A percentile compares a stretch with the other conserved stretches of the same genome.
phyloP scores from a whole-genome alignment of 2,797 vertebrate genomes.

The Lophura swinhoii region DNA sequence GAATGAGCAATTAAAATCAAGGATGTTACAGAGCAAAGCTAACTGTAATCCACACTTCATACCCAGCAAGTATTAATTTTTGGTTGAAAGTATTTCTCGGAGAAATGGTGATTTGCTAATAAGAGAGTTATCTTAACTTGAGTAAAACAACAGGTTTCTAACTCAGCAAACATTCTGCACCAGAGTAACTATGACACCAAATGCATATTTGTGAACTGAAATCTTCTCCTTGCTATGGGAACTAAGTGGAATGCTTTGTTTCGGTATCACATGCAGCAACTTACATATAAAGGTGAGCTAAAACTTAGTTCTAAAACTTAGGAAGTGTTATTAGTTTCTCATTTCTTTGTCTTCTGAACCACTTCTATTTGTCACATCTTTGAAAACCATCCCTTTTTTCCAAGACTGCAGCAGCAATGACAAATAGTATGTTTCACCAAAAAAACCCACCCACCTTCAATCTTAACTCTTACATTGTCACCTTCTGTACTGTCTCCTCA shows the following conservation, averaged over 20 bases:
- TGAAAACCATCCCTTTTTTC: not conserved
- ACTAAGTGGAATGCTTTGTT: not conserved
- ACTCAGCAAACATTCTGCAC: rapidly evolving
- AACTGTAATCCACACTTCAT: not conserved
- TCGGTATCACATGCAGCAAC: not conserved
- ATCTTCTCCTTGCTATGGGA: not conserved
- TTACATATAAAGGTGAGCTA: not conserved
- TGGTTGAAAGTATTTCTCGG: not conserved
- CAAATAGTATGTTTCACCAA: not conserved
- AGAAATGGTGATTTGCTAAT: not conserved
- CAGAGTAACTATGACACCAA: not conserved
- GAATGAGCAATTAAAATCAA: not conserved
- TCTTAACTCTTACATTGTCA: not conserved
- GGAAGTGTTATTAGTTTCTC: not conserved
- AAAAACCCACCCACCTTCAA: not conserved
- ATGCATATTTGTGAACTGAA: not conserved
- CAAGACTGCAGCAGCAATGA: rapidly evolving
- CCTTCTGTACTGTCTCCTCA: not conserved
- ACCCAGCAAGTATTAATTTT: not conserved
- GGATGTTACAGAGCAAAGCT: not conserved
- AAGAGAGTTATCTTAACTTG: not conserved
- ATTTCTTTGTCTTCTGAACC: not conserved
- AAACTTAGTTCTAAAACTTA: not conserved
- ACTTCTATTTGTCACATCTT: not conserved
- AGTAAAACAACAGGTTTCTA: not conserved